Percentiles rank a stretch among this genome's conserved stretches.
phyloP scores from a whole-genome alignment of 2,797 vertebrate species.

The Simalia tracyae region DNA sequence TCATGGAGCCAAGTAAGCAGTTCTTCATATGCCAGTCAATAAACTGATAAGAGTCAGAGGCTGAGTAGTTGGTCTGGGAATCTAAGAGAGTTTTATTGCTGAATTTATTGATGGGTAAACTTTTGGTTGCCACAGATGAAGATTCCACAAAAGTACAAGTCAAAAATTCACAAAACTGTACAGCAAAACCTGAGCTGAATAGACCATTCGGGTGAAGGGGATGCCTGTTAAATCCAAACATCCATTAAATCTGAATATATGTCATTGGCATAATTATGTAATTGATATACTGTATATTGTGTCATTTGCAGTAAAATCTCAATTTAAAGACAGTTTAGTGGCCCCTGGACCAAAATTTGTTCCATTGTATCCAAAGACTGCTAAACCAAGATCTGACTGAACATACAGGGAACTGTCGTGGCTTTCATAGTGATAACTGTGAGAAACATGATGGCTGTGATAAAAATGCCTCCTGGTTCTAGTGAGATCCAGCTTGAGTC shows the following conservation, averaged over 20 bases:
- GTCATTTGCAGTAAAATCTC: too few relatives aligned
- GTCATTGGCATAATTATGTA: too few relatives aligned
- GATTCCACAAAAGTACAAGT: neutral
- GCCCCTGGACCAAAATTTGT: too few relatives aligned
- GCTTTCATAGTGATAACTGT: neutral
- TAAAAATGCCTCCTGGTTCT: neutral
- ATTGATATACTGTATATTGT: too few relatives aligned
- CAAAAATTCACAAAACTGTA: neutral
- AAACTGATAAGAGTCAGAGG: neutral
- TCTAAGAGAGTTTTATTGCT: neutral
- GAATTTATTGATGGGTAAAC: neutral
- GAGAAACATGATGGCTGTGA: neutral
- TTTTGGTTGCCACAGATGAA: neutral
- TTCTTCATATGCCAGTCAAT: neutral
- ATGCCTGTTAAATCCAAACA: neutral
- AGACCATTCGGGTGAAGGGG: neutral
- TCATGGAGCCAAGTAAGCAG: neutral
- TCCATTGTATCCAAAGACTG: too few relatives aligned
- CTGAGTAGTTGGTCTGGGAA: neutral
- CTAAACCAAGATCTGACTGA: neutral
- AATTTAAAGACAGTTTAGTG: too few relatives aligned
- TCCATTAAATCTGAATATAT: neutral
- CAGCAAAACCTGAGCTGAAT: neutral
- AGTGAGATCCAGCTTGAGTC: neutral
- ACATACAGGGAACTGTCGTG: neutral